Evolutionary conservation across 2,888 invertebrate species (phyloP).

Genomic region (Margaritifera margaritifera): DNA sequence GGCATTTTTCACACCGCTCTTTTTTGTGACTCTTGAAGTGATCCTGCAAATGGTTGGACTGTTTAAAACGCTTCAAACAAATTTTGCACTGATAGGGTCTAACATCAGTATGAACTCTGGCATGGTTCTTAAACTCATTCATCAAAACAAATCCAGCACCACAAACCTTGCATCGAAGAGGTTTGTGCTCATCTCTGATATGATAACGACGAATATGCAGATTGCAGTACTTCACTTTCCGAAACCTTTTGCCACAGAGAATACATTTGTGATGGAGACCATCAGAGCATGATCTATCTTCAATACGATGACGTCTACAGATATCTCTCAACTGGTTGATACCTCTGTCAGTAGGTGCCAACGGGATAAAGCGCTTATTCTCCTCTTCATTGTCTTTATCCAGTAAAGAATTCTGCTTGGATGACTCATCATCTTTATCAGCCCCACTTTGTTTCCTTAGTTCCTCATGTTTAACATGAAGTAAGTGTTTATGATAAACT

Average conservation of each 20-base stretch:
- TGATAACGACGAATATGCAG: constrained; percentile 34
- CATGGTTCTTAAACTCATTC: constrained; percentile 36
- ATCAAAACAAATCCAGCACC: constrained; percentile 36
- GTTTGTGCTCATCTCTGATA: constrained; percentile 34
- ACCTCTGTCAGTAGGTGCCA: too few relatives aligned
- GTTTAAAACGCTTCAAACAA: constrained; percentile 34
- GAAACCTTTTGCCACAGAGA: constrained; percentile 29
- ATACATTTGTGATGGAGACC: constrained; percentile 31
- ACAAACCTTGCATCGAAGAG: constrained; percentile 36
- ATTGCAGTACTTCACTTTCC: constrained; percentile 32
- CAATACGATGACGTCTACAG: too few relatives aligned
- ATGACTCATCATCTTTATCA: too few relatives aligned
- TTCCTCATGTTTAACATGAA: too few relatives aligned
- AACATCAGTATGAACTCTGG: constrained; percentile 34
- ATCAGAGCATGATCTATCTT: neutral
- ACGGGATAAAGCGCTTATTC: too few relatives aligned
- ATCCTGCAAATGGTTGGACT: constrained; percentile 35
- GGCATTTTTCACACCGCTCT: constrained; percentile 22
- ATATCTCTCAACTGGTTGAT: too few relatives aligned
- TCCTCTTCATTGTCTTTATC: too few relatives aligned
- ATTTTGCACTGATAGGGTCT: constrained; percentile 31
- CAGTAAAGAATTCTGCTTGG: too few relatives aligned
- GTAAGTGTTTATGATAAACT: too few relatives aligned
- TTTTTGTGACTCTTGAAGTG: constrained; percentile 27
- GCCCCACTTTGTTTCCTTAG: too few relatives aligned